Conservation (phyloP, 2,113 vertebrate species). For the Stegostoma tigrinum region DNA sequence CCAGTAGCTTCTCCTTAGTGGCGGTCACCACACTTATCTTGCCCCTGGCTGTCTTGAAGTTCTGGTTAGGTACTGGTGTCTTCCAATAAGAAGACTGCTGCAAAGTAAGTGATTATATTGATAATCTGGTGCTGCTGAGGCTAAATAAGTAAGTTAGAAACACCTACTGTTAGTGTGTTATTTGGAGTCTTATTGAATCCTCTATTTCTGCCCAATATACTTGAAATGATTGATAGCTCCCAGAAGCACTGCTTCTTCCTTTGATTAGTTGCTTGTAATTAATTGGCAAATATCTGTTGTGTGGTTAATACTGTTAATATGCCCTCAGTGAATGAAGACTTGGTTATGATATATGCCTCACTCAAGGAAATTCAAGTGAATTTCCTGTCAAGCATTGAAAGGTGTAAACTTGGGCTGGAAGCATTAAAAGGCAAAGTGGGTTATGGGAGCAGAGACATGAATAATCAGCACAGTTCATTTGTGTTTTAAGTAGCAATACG, state of each 20-base stretch:
- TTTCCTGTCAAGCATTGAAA: not conserved
- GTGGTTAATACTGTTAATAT: not conserved
- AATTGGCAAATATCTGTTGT: not conserved
- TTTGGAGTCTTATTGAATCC: not conserved
- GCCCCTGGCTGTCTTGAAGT: too few relatives aligned
- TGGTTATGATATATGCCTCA: not conserved
- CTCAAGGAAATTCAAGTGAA: not conserved
- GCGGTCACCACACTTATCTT: too few relatives aligned
- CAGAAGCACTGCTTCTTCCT: not conserved
- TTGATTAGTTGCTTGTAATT: not conserved
- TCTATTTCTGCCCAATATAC: not conserved
- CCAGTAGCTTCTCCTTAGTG: too few relatives aligned
- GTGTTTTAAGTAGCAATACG: not conserved
- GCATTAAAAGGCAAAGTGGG: not conserved
- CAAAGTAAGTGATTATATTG: not conserved
- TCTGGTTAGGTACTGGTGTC: too few relatives aligned
- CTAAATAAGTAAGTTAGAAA: not conserved
- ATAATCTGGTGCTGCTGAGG: not conserved
- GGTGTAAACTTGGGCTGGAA: not conserved
- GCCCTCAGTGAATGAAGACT: not conserved
- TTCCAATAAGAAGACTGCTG: too few relatives aligned
- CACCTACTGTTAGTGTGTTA: not conserved
- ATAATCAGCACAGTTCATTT: not conserved
- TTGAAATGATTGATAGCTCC: not conserved
- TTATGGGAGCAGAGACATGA: not conserved